Percentiles rank a stretch among this genome's conserved stretches.
phyloP scores from a whole-genome alignment of 2,797 vertebrate species.

The Darevskia mixta region DNA sequence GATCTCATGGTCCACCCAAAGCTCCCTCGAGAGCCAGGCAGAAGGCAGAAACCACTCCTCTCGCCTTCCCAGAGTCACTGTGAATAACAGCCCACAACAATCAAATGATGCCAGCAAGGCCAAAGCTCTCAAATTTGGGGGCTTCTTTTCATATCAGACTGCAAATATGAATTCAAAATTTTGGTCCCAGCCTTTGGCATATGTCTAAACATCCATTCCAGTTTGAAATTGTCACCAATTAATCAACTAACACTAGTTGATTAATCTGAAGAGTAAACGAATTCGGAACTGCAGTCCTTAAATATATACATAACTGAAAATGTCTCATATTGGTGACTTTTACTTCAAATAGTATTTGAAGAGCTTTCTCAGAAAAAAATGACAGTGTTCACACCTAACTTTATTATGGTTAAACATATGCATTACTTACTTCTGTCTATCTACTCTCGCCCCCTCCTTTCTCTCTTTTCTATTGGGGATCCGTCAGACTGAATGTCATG shows the following conservation, averaged over 20 bases:
- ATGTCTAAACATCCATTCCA: not conserved
- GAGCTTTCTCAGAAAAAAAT: not conserved
- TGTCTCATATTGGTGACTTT: not conserved
- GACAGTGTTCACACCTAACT: not conserved
- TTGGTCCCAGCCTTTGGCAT: not conserved
- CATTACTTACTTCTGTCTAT: not conserved
- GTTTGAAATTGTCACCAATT: not conserved
- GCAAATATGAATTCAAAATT: not conserved
- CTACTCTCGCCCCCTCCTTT: no score
- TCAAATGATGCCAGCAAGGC: not conserved
- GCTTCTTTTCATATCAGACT: not conserved
- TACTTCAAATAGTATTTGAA: not conserved
- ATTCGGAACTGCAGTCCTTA: no score
- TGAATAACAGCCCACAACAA: not conserved
- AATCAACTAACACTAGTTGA: not conserved
- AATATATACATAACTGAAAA: not conserved
- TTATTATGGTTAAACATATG: not conserved
- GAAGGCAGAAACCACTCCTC: no score
- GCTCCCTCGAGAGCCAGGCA: no score
- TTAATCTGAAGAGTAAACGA: not conserved
- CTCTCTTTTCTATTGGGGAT: not conserved
- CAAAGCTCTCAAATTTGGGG: not conserved
- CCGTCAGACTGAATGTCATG: not conserved
- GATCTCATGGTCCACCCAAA: no score
- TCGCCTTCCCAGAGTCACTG: no score